Evolutionary conservation across 2,113 vertebrate genomes (phyloP).

Genomic region (Kryptolebias marmoratus): DNA sequence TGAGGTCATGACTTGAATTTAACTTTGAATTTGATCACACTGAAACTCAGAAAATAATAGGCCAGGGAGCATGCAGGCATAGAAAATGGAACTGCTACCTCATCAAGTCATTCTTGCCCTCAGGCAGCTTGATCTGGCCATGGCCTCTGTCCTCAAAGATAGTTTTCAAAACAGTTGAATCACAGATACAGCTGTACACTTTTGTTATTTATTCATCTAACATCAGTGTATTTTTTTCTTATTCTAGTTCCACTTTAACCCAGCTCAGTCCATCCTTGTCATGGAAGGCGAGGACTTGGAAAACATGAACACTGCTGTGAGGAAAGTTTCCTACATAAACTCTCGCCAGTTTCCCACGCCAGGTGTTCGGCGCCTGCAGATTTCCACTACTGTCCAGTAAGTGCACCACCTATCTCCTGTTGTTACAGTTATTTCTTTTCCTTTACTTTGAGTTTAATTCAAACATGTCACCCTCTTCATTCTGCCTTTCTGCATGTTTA

Average conservation of each 20-base stretch:
- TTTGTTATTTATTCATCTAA: neutral
- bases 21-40: constrained; percentile 7
- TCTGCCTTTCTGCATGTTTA: neutral
- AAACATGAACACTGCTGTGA: constrained; percentile 89
- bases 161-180: neutral
- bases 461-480: neutral
- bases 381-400: constrained; percentile 95
- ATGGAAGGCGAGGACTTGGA: constrained; percentile 96
- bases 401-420: constrained; percentile 41
- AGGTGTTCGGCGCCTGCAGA: constrained; percentile 86
- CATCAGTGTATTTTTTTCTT: neutral
- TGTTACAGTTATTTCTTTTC: neutral
- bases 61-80: neutral
- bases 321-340: constrained; percentile 97
- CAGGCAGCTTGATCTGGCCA: neutral
- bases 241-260: constrained; percentile 95
- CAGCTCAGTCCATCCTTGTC: constrained; percentile 93
- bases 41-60: neutral
- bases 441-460: neutral
- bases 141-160: neutral
- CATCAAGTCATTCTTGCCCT: neutral
- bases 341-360: constrained; percentile 94
- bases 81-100: neutral
- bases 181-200: neutral
- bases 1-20: neutral